These are phyloP conservation scores for Eupeodes corollae DNA, from an alignment of 1,140 invertebrate genomes.

Conservation along the genomic window DNA sequence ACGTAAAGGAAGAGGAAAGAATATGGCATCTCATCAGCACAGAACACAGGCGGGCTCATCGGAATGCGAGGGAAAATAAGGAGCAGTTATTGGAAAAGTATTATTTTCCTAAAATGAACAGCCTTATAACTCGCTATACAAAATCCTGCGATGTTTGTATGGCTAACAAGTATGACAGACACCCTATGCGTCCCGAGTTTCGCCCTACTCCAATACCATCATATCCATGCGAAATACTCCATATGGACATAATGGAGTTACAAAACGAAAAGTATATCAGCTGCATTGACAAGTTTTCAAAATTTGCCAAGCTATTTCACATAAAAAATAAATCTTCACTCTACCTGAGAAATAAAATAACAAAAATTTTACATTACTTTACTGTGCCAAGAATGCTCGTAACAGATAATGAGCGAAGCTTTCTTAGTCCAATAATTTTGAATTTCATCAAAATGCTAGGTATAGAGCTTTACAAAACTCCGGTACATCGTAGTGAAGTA, in stretches of 20 bases:
- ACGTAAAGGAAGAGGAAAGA: slow-evolving; percentile 1
- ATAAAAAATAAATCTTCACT: slow-evolving; percentile 1
- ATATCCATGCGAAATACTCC: slow-evolving; percentile 3
- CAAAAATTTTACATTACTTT: no score
- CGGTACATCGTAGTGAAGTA: slow-evolving; percentile 2
- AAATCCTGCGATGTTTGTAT: slow-evolving; percentile 3
- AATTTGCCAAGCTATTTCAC: no score
- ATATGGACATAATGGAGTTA: slow-evolving; percentile 2
- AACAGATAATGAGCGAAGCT: slow-evolving; percentile 4
- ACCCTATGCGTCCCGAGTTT: slow-evolving; percentile 7
- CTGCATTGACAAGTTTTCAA: slow-evolving; percentile 7
- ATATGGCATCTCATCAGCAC: neutral
- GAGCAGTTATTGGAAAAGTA: slow-evolving; percentile 5
- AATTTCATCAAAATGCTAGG: neutral
- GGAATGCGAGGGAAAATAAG: slow-evolving; percentile 5
- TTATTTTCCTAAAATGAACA: no score
- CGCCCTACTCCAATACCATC: slow-evolving; percentile 4
- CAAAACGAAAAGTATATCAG: slow-evolving; percentile 1
- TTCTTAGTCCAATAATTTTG: no score
- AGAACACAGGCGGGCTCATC: slow-evolving; percentile 6
- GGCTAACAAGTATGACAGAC: no score
- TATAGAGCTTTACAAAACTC: slow-evolving; percentile 2
- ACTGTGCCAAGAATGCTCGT: neutral
- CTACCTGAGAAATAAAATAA: slow-evolving; percentile 2
- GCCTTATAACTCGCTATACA: slow-evolving; percentile 2